Conservation (phyloP, 2,888 invertebrate genomes). For the Brachynemurus nebulosus region DNA sequence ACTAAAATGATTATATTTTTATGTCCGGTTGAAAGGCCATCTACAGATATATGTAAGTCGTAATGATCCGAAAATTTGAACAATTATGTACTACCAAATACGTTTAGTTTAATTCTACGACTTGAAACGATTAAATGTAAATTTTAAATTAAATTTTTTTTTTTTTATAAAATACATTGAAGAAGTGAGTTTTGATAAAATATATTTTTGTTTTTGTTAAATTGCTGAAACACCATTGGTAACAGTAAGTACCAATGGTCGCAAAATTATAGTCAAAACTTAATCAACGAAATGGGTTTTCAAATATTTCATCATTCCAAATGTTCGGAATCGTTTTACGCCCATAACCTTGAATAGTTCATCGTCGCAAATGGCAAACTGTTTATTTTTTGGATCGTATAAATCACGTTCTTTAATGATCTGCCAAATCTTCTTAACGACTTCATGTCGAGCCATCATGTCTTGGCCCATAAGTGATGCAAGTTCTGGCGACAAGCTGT, state of each 20-base stretch:
- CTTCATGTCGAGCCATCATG: slow-evolving; percentile 74
- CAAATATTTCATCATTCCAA: slow-evolving; percentile 95
- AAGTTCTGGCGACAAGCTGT: slow-evolving; percentile 72
- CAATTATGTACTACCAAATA: too few species aligned
- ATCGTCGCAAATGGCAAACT: slow-evolving; percentile 88
- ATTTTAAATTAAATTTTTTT: not conserved
- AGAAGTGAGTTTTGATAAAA: slow-evolving; percentile 1
- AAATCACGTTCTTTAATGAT: slow-evolving; percentile 80
- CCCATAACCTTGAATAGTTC: slow-evolving; percentile 81
- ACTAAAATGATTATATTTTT: too few species aligned
- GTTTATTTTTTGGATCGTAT: slow-evolving; percentile 88
- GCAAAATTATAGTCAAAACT: slow-evolving; percentile 29
- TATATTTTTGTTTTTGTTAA: slow-evolving; percentile 5
- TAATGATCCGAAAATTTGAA: too few species aligned
- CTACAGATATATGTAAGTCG: too few species aligned
- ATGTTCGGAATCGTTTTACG: slow-evolving; percentile 82
- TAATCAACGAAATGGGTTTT: slow-evolving; percentile 73
- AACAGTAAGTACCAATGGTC: slow-evolving; percentile 16
- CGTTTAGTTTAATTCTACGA: not conserved
- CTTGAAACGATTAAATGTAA: not conserved
- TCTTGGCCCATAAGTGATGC: slow-evolving; percentile 74
- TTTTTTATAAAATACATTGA: not conserved
- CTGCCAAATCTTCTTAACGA: slow-evolving; percentile 81
- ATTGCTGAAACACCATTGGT: too few species aligned
- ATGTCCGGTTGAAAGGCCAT: too few species aligned